Evolutionary conservation across 2,113 vertebrate species (phyloP).

Genomic region (Ophiodon elongatus): DNA sequence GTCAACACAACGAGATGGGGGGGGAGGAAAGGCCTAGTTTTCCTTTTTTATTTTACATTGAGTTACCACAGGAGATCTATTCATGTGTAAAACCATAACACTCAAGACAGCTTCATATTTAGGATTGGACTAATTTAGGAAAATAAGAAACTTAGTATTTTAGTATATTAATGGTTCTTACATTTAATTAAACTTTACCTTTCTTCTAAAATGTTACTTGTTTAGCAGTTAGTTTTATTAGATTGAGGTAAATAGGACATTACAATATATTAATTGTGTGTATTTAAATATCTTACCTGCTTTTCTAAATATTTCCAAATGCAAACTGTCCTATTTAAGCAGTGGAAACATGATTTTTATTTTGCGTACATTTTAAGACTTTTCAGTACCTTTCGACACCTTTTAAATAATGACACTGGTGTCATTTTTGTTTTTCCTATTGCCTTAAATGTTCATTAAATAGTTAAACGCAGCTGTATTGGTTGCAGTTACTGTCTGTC

Average conservation of each 20-base stretch:
- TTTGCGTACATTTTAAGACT: not conserved
- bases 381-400: not conserved
- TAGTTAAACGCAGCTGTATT: not conserved
- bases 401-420: not conserved
- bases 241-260: not conserved
- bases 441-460: slow-evolving; percentile 1
- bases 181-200: not conserved
- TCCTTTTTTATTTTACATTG: not conserved
- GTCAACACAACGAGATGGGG: slow-evolving; percentile 18
- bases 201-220: not conserved
- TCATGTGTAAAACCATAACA: too few species aligned
- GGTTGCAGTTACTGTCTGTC: not conserved
- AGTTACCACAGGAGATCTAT: not conserved
- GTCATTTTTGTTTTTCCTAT: not conserved
- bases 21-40: not conserved
- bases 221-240: not conserved
- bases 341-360: not conserved
- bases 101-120: too few species aligned
- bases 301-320: not conserved
- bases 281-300: not conserved
- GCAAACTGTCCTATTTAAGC: not conserved
- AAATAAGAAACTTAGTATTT: too few species aligned
- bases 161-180: not conserved
- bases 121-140: too few species aligned
- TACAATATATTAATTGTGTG: not conserved